Conservation (phyloP, 2,888 invertebrate species). For the Ceriagrion tenellum region DNA sequence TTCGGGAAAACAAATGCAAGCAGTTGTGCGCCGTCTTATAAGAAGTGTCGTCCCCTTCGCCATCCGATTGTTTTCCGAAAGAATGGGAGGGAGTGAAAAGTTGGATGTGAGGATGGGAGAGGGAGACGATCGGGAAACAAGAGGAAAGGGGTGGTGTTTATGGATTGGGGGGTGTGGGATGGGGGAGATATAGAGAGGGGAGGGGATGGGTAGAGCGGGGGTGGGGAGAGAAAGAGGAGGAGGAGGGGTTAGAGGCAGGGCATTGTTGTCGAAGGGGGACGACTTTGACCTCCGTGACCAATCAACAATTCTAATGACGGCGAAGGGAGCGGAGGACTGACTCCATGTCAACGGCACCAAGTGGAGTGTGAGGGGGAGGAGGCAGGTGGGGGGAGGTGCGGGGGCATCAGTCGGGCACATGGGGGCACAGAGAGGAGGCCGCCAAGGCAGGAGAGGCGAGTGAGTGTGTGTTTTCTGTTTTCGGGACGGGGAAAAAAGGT, state of each 20-base stretch:
- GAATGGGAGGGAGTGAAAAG: neutral
- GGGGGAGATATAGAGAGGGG: neutral
- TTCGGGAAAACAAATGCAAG: neutral
- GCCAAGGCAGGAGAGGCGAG: neutral
- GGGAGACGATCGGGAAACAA: neutral
- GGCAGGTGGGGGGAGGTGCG: neutral
- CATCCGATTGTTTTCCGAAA: neutral
- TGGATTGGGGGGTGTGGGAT: neutral
- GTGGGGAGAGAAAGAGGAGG: neutral
- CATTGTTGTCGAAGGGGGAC: constrained; percentile 28
- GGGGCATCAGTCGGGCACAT: neutral
- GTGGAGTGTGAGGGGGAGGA: neutral
- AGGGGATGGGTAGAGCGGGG: neutral
- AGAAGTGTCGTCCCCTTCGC: neutral
- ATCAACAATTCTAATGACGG: constrained; percentile 38
- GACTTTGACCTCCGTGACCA: constrained; percentile 35
- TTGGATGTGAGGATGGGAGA: neutral
- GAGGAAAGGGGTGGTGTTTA: neutral
- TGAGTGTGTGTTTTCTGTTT: too few relatives aligned
- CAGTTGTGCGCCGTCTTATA: neutral
- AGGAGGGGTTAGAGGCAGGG: neutral
- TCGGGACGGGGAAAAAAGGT: too few relatives aligned
- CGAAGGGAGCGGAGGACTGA: neutral
- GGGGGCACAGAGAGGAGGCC: neutral
- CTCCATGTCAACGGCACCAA: neutral